Evolutionary conservation across 1,140 invertebrate species (phyloP).

Genomic region (Leptinotarsa defecta): DNA sequence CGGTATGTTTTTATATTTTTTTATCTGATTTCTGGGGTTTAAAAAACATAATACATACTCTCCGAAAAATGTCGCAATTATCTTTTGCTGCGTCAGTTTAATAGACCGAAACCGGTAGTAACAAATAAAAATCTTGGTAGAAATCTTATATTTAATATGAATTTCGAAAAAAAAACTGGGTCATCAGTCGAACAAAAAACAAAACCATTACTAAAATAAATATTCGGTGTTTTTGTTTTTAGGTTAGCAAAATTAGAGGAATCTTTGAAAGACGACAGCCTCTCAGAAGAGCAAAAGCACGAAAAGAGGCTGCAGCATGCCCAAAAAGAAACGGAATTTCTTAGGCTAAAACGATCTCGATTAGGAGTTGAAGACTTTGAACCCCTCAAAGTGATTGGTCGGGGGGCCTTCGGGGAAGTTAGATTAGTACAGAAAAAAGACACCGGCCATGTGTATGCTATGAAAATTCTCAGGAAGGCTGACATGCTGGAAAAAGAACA

Average conservation of each 20-base stretch:
- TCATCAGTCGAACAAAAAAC: not conserved
- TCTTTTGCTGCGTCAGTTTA: too few relatives aligned
- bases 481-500: conserved; percentile 99
- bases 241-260: conserved; percentile 92
- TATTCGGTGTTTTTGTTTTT: conserved; percentile 33
- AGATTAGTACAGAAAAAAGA: conserved; percentile 99
- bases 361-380: conserved; percentile 98
- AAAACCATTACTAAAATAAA: not conserved
- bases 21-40: too few relatives aligned
- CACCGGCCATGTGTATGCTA: conserved; percentile 99
- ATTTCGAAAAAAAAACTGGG: too few relatives aligned
- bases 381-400: conserved; percentile 94
- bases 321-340: conserved; percentile 97
- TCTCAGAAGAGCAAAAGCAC: conserved; percentile 82
- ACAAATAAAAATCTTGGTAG: too few relatives aligned
- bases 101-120: too few relatives aligned
- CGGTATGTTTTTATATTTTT: too few relatives aligned
- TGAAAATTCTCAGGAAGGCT: conserved; percentile 98
- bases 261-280: conserved; percentile 89
- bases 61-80: too few relatives aligned
- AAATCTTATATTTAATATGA: too few relatives aligned
- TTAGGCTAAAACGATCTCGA: conserved; percentile 92
- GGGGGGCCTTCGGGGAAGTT: conserved; percentile 98
- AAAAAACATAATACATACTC: too few relatives aligned
- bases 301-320: conserved; percentile 94